A percentile compares a stretch with the other conserved stretches of the same genome.
These are phyloP conservation scores for Philopedon plagiatum DNA, from an alignment of 2,888 invertebrate species.

Conservation along the genomic window DNA sequence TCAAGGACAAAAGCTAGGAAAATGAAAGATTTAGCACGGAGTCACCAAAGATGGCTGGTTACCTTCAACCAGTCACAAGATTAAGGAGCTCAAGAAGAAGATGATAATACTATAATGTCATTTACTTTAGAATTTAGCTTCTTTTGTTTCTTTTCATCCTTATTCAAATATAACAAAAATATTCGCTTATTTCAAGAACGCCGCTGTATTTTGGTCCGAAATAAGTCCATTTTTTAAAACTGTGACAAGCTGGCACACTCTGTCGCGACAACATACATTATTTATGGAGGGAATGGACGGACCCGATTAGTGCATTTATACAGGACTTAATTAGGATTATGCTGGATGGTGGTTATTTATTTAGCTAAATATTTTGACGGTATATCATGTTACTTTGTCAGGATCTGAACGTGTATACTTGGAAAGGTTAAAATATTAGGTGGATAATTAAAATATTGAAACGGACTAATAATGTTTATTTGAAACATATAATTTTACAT, in stretches of 20 bases:
- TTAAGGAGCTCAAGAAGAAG: too few species aligned
- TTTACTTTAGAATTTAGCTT: too few species aligned
- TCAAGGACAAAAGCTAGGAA: too few species aligned
- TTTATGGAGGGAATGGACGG: constrained; percentile 24
- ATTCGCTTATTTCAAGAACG: neutral
- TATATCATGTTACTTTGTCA: constrained; percentile 11
- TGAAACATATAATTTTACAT: too few species aligned
- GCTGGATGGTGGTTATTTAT: constrained; percentile 19
- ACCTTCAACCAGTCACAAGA: too few species aligned
- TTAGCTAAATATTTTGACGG: constrained; percentile 16
- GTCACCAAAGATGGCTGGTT: too few species aligned
- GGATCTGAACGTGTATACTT: neutral
- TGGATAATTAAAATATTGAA: neutral
- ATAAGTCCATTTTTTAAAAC: constrained; percentile 13
- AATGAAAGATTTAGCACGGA: too few species aligned
- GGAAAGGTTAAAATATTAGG: neutral
- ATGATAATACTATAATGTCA: too few species aligned
- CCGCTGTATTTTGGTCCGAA: constrained; percentile 6
- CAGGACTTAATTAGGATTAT: constrained; percentile 28
- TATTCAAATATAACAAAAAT: too few species aligned
- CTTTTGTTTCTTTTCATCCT: too few species aligned
- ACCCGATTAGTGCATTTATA: constrained; percentile 32
- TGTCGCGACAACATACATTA: constrained; percentile 25
- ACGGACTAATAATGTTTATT: too few species aligned
- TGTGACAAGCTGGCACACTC: constrained; percentile 1